Base-by-base conservation (phyloP, 2,888 invertebrate species). In the Andrena haemorrhoa region DNA sequence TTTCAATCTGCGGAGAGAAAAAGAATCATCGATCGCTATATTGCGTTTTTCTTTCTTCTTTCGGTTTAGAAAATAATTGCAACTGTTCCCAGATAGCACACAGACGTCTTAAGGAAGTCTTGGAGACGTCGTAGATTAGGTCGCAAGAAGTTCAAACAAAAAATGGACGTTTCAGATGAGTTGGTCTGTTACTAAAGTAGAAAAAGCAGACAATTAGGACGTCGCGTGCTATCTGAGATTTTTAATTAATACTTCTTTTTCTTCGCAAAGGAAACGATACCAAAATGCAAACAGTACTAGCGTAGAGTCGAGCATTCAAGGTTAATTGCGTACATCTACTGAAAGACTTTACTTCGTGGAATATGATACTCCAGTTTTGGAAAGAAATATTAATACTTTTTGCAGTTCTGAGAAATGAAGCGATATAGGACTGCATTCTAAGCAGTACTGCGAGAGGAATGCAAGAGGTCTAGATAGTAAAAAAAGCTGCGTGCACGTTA, bases 401-500 rank as follows among this genome's bases (percentile, higher is more conserved):
- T 7, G n/a, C n/a, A 71, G 8, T 70, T 23, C 7, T 53, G 0
- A 10, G 47, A 56, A 6, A 8, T 41, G 2, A 78, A 82, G 74
- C 83, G 51, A 35, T 73, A 26, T 23, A 68, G 6, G 51, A 29
- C 68, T 64, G 23, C 35, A 5, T 12, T 23, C 10, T 51, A 63
- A 4, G n/a, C 47, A 16, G 51, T n/a, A 26, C 31, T 68, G 41
- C 51, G 12, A 41, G 2, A 69, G 31, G 61, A 60, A 65, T 47
- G 73, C 26, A 12, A 66, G 53, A 41, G 47, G 26, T 53, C 35
- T 47, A 31, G 12, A 35, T 75, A 49, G 68, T 23, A 23, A 35
- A 16, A 35, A 16, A 78, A 83, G 77, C 82, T 20, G 29, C 74
- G 60, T 84, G 66, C 78, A 33, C 70, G 74, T 77, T 81, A 66